These are phyloP conservation scores for Papilio polytes DNA, from an alignment of 1,140 invertebrate species.

Conservation along the genomic window DNA sequence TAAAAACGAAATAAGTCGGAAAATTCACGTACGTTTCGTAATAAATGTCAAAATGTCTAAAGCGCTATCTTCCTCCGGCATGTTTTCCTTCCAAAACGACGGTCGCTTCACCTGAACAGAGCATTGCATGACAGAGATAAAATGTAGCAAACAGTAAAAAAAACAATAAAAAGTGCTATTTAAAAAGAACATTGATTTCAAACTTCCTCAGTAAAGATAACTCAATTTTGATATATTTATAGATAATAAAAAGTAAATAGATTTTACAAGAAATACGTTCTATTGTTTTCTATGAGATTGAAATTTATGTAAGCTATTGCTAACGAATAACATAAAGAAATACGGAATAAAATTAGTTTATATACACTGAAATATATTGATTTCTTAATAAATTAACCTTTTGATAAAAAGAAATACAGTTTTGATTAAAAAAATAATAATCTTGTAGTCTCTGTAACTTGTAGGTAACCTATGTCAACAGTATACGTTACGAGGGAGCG, in stretches of 20 bases:
- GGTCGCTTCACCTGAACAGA: constrained; percentile 22
- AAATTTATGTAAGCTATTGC: no score
- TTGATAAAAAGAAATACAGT: not conserved
- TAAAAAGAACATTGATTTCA: no score
- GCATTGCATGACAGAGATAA: not conserved
- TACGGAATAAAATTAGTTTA: no score
- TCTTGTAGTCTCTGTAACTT: not conserved
- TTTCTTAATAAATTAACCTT: no score
- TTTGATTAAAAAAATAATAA: not conserved
- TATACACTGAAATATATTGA: no score
- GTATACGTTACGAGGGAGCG: constrained; percentile 9
- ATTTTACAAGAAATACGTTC: no score
- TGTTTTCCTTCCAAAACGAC: constrained; percentile 35
- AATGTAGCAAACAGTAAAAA: not conserved
- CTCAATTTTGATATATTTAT: no score
- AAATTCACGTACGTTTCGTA: constrained; percentile 7
- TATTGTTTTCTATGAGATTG: no score
- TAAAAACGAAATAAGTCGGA: not conserved
- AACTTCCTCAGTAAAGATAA: no score
- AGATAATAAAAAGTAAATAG: no score
- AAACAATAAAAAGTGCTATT: not conserved
- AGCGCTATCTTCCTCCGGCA: constrained; percentile 21
- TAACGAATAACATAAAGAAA: no score
- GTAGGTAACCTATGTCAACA: constrained; percentile 12
- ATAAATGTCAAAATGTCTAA: constrained; percentile 23